A percentile compares a stretch with the other conserved stretches of the same genome.
phyloP scores from a whole-genome alignment of 2,113 vertebrate species.

The Aspiorhynchus laticeps region DNA sequence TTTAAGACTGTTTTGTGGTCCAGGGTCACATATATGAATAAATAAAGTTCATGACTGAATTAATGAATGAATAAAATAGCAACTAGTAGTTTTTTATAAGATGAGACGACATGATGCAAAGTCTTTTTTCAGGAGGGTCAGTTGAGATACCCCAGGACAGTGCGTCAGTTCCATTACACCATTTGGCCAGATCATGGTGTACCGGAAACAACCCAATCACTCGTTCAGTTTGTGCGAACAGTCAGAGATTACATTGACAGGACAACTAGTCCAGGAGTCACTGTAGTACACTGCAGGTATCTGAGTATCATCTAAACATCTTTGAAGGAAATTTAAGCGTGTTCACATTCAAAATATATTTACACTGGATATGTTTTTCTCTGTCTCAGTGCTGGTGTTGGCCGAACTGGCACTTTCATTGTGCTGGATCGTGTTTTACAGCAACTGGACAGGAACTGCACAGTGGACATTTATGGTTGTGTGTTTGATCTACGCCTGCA shows the following conservation, averaged over 20 bases:
- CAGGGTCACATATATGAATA: background rate
- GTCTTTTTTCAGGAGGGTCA: slow-evolving; percentile 82
- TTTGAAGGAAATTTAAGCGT: background rate
- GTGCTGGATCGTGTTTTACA: slow-evolving; percentile 90
- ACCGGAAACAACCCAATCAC: slow-evolving; percentile 91
- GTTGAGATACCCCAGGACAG: slow-evolving; percentile 77
- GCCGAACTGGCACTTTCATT: slow-evolving; percentile 95
- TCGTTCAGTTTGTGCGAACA: slow-evolving; percentile 94
- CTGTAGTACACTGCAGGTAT: slow-evolving; percentile 94
- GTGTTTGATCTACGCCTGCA: slow-evolving; percentile 92
- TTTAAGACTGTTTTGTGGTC: too few relatives aligned
- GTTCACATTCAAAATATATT: background rate
- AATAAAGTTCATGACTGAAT: background rate
- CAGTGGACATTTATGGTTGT: slow-evolving; percentile 88
- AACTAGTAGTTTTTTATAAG: background rate
- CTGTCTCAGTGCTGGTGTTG: slow-evolving; percentile 85
- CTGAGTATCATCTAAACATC: background rate
- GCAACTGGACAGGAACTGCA: slow-evolving; percentile 86
- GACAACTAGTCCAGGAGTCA: slow-evolving; percentile 83
- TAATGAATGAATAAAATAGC: background rate
- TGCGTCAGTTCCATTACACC: slow-evolving; percentile 96
- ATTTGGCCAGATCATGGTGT: slow-evolving; percentile 98
- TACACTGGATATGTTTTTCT: slow-evolving; percentile 12
- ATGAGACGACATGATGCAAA: background rate
- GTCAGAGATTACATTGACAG: slow-evolving; percentile 93